Conservation (phyloP, 2,888 invertebrate genomes). For the Druceiella hillmani region DNA sequence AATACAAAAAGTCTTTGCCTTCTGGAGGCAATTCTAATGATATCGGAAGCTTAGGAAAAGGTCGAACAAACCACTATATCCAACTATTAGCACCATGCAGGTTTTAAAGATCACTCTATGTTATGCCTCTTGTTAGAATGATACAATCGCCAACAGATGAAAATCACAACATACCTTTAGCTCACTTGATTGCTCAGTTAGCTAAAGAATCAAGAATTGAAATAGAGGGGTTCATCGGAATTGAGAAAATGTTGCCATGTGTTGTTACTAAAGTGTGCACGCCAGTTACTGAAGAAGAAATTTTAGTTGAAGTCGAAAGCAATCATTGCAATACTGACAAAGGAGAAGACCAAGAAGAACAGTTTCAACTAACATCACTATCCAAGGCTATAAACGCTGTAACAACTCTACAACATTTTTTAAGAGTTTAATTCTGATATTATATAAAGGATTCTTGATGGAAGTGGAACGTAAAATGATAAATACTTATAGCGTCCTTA, state of each 20-base stretch:
- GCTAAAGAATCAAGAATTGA: slow-evolving; percentile 19
- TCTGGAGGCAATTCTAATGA: slow-evolving; percentile 26
- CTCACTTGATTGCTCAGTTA: slow-evolving; percentile 22
- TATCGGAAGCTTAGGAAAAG: slow-evolving; percentile 27
- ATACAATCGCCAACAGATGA: slow-evolving; percentile 21
- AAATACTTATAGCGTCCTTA: too few species aligned
- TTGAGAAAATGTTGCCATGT: slow-evolving; percentile 23
- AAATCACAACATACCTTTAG: slow-evolving; percentile 23
- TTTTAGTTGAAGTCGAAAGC: slow-evolving; percentile 25
- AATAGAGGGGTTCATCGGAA: slow-evolving; percentile 23
- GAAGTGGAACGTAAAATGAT: slow-evolving; percentile 22
- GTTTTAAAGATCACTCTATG: slow-evolving; percentile 26
- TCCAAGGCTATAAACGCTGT: slow-evolving; percentile 21
- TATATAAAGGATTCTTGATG: too few species aligned
- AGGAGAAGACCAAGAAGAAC: slow-evolving; percentile 18
- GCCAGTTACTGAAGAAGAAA: slow-evolving; percentile 24
- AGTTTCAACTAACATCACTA: slow-evolving; percentile 20
- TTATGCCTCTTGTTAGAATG: slow-evolving; percentile 23
- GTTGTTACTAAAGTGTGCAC: too few species aligned
- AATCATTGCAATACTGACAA: slow-evolving; percentile 22
- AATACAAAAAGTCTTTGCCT: slow-evolving; percentile 16
- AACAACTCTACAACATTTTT: slow-evolving; percentile 21
- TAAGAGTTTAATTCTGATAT: slow-evolving; percentile 21
- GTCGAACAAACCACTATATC: slow-evolving; percentile 23
- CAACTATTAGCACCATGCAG: slow-evolving; percentile 26